Conservation (phyloP, 2,888 invertebrate species). For the Monochamus alternatus region DNA sequence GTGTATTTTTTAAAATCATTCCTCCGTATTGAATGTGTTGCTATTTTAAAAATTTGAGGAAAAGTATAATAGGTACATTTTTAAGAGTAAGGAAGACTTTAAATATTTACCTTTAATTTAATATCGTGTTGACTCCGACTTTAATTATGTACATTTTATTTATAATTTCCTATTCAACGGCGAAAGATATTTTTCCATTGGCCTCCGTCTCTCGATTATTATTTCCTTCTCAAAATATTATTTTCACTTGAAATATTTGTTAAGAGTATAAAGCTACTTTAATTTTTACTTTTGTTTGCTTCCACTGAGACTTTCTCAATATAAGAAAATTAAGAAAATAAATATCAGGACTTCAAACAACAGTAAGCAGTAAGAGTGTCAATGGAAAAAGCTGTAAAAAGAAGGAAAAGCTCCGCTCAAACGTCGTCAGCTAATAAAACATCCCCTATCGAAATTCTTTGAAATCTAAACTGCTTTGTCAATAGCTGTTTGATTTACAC, state of each 20-base stretch:
- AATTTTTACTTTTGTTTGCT: conserved; percentile 37
- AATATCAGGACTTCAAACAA: conserved; percentile 46
- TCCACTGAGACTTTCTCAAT: conserved; percentile 30
- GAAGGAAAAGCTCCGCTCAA: conserved; percentile 31
- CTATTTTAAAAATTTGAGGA: too few relatives aligned
- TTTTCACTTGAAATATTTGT: conserved; percentile 20
- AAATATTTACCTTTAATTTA: too few relatives aligned
- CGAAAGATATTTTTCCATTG: too few relatives aligned
- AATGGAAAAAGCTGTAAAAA: conserved; percentile 42
- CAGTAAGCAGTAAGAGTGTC: conserved; percentile 47
- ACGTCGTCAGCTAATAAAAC: conserved; percentile 55
- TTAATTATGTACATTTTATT: too few relatives aligned
- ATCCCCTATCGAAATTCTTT: conserved; percentile 50
- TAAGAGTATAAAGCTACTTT: conserved; percentile 14
- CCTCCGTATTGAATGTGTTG: too few relatives aligned
- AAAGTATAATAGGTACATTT: too few relatives aligned
- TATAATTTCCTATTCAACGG: too few relatives aligned
- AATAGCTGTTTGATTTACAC: conserved; percentile 50
- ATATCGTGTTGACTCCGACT: too few relatives aligned
- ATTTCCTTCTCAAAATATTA: neutral
- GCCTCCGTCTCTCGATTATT: neutral
- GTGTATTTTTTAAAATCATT: too few relatives aligned
- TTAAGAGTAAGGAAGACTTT: too few relatives aligned
- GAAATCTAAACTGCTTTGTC: conserved; percentile 55
- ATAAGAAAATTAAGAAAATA: conserved; percentile 44